Evolutionary conservation across 2,888 invertebrate genomes (phyloP), one percentile per base, ranked within the genome.

Genomic region (Hirtodrosophila duncani): DNA sequence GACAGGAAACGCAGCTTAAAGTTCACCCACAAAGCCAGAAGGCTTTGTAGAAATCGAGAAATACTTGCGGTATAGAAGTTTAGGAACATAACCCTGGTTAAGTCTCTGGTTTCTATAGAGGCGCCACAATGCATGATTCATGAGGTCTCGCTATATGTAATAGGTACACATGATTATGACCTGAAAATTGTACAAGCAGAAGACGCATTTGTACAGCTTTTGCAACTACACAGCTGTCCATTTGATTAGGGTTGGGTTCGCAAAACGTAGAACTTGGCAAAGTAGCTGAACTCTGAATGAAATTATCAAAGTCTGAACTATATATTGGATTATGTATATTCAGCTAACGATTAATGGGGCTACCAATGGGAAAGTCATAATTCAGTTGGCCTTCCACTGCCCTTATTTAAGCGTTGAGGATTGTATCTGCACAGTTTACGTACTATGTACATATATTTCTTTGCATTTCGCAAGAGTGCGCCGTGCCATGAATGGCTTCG

Each of bases 91-190:
- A n/a, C n/a, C n/a, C n/a, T n/a, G n/a, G n/a, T n/a, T n/a, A n/a
- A n/a, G n/a, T 38, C 26, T 17, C 33, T 30, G 39, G 44, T 36
- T 33, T 36, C 36, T 21, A 45, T 51, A 55, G 55, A 71, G 72
- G 72, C 72, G 72, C 72, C 80, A 75, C 45, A 41, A 71, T 79
- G 77, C 62, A 75, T 72, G 72, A 72, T 79, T 72, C 72, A 75
- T 72, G 74, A 67, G 69, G 68, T 56, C 46, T 60, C 52, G 27
- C 20, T 21, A 9, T 36, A 37, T 31, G 18, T 6, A 21, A 26
- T 16, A 36, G 13, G 16, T 39, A 17, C 27, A 13, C 18, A 31
- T 44, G 42, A 36, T 38, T 42, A 33, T 45, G 52, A 39, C 39
- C 38, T 65, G 60, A 11, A 43, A 56, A 62, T 56, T 58, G 68